Evolutionary conservation across 2,888 invertebrate species (phyloP).

Genomic region (Onthophagus sagittarius): DNA sequence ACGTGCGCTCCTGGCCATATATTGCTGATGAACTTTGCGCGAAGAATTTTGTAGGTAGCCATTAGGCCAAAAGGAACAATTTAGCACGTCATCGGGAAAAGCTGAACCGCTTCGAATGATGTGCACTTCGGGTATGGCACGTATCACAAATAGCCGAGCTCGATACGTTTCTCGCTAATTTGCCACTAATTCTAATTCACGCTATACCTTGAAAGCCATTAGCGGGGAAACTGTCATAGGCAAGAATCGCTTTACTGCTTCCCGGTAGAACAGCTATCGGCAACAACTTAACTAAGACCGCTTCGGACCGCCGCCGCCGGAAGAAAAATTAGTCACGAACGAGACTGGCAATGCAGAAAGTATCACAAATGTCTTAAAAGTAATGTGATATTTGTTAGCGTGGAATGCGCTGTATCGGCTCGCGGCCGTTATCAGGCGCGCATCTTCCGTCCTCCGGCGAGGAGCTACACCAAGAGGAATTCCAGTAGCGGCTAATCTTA

Average conservation of each 20-base stretch:
- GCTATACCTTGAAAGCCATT: neutral
- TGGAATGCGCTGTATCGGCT: slow-evolving; percentile 7
- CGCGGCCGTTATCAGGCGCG: slow-evolving; percentile 8
- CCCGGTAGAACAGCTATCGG: slow-evolving; percentile 1
- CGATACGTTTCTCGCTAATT: neutral
- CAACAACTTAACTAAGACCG: slow-evolving; percentile 3
- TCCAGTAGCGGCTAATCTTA: slow-evolving; percentile 29
- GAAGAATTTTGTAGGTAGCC: neutral
- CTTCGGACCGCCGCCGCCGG: neutral
- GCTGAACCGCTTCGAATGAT: neutral
- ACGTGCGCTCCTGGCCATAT: neutral
- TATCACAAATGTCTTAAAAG: slow-evolving; percentile 6
- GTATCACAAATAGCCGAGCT: neutral
- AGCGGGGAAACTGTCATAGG: neutral
- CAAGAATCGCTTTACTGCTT: neutral
- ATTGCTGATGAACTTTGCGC: neutral
- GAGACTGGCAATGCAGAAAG: slow-evolving; percentile 8
- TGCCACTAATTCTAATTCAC: neutral
- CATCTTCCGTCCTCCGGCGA: slow-evolving; percentile 3
- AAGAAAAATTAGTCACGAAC: slow-evolving; percentile 12
- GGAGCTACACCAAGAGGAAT: slow-evolving; percentile 19
- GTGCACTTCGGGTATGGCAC: neutral
- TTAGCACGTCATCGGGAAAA: neutral
- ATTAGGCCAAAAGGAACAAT: neutral
- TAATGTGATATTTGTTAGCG: slow-evolving; percentile 11